A percentile compares a stretch with the other conserved stretches of the same genome.
Evolutionary conservation across 2,888 invertebrate genomes (phyloP).

Genomic region (Helobdella robusta): DNA sequence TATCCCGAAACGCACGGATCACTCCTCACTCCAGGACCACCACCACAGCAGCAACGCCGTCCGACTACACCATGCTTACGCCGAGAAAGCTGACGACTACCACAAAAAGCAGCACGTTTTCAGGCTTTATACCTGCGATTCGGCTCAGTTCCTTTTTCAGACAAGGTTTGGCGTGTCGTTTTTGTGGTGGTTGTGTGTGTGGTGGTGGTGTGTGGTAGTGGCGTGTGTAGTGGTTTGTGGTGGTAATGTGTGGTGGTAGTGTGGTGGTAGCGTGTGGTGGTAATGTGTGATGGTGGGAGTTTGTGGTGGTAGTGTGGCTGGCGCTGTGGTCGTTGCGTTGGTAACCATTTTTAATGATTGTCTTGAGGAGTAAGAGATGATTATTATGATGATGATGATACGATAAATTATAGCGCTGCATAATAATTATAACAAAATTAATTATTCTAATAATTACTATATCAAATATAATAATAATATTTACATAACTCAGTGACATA

Average conservation of each 20-base stretch:
- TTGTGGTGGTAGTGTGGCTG: too few species aligned
- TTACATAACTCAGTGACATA: neutral
- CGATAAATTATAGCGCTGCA: neutral
- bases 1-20: slow-evolving; percentile 28
- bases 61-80: slow-evolving; percentile 88
- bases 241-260: too few species aligned
- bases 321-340: too few species aligned
- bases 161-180: slow-evolving; percentile 62
- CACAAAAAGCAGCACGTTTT: slow-evolving; percentile 96
- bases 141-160: slow-evolving; percentile 94
- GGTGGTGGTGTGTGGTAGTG: neutral
- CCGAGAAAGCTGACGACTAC: slow-evolving; percentile 78
- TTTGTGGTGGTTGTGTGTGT: neutral
- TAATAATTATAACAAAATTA: neutral
- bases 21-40: neutral
- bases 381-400: neutral
- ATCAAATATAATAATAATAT: neutral
- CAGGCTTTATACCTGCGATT: slow-evolving; percentile 88
- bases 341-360: too few species aligned
- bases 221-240: neutral
- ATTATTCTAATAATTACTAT: neutral
- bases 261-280: too few species aligned
- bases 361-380: too few species aligned
- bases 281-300: too few species aligned
- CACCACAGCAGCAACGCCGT: slow-evolving; percentile 44